Evolutionary conservation across 2,888 invertebrate genomes (phyloP).

Genomic region (Xanthorhoe spadicearia): DNA sequence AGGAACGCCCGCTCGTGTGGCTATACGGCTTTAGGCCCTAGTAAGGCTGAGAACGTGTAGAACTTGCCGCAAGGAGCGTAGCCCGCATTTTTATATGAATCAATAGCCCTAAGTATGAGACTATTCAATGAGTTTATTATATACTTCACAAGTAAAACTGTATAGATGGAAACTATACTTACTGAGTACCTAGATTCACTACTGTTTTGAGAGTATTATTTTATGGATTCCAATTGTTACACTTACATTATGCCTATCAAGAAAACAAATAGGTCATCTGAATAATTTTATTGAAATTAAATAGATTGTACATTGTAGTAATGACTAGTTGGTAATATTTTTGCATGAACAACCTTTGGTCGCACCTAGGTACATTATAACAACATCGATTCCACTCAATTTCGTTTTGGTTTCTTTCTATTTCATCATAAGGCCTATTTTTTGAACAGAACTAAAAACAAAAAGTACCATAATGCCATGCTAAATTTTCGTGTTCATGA

Average conservation of each 20-base stretch:
- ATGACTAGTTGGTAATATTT: slow-evolving; percentile 43
- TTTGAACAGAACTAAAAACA: slow-evolving; percentile 23
- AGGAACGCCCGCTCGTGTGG: too few relatives aligned
- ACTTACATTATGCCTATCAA: slow-evolving; percentile 4
- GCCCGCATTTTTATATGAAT: too few relatives aligned
- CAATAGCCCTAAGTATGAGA: too few relatives aligned
- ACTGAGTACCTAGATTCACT: too few relatives aligned
- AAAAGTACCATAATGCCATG: slow-evolving; percentile 25
- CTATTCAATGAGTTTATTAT: too few relatives aligned
- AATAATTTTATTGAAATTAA: slow-evolving; percentile 60
- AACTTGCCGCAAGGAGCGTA: too few relatives aligned
- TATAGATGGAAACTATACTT: too few relatives aligned
- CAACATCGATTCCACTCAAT: slow-evolving; percentile 52
- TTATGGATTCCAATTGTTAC: too few relatives aligned
- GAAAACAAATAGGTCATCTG: slow-evolving; percentile 38
- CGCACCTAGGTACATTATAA: slow-evolving; percentile 32
- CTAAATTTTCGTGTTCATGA: slow-evolving; percentile 26
- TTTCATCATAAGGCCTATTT: slow-evolving; percentile 49
- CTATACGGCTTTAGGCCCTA: too few relatives aligned
- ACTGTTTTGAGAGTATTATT: too few relatives aligned
- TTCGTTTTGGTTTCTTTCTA: slow-evolving; percentile 24
- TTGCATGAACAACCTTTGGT: slow-evolving; percentile 55
- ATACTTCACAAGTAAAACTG: too few relatives aligned
- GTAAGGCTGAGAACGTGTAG: too few relatives aligned
- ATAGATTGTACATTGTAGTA: slow-evolving; percentile 57